These are phyloP conservation scores for Omphaloscelis lunosa DNA, from an alignment of 2,888 invertebrate genomes.

Conservation along the genomic window DNA sequence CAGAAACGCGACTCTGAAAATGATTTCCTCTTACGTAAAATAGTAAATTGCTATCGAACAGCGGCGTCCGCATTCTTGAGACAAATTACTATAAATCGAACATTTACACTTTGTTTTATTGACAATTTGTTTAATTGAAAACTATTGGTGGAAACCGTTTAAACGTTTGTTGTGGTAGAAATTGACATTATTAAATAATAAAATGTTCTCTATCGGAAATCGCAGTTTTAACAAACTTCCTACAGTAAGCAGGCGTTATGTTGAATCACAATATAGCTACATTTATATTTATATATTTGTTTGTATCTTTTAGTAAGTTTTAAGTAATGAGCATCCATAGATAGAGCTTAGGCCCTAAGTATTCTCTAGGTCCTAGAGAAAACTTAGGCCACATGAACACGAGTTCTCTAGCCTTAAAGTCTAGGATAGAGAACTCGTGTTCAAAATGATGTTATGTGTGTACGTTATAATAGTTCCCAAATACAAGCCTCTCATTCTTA, in stretches of 20 bases:
- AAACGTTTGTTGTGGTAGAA: slow-evolving; percentile 14
- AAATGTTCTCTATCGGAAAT: background rate
- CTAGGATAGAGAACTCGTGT: background rate
- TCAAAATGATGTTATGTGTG: background rate
- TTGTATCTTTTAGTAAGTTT: background rate
- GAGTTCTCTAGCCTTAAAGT: background rate
- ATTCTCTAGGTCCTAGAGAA: background rate
- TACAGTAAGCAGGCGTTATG: background rate
- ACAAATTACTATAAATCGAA: slow-evolving; percentile 10
- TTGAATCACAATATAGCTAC: background rate
- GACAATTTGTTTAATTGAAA: slow-evolving; percentile 17
- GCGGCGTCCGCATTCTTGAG: slow-evolving; percentile 47
- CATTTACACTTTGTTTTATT: slow-evolving; percentile 28
- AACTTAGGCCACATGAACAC: too few relatives aligned
- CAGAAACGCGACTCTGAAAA: slow-evolving; percentile 16
- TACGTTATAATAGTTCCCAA: background rate
- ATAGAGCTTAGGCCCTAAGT: background rate
- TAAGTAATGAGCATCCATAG: background rate
- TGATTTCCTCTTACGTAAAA: slow-evolving; percentile 49
- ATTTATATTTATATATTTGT: too few relatives aligned
- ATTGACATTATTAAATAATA: slow-evolving; percentile 11
- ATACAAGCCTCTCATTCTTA: background rate
- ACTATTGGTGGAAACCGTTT: slow-evolving; percentile 10
- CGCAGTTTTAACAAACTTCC: background rate
- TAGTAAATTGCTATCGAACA: slow-evolving; percentile 33